Base-by-base conservation (phyloP, 2,888 invertebrate genomes). In the Caenorhabditis sinica region DNA sequence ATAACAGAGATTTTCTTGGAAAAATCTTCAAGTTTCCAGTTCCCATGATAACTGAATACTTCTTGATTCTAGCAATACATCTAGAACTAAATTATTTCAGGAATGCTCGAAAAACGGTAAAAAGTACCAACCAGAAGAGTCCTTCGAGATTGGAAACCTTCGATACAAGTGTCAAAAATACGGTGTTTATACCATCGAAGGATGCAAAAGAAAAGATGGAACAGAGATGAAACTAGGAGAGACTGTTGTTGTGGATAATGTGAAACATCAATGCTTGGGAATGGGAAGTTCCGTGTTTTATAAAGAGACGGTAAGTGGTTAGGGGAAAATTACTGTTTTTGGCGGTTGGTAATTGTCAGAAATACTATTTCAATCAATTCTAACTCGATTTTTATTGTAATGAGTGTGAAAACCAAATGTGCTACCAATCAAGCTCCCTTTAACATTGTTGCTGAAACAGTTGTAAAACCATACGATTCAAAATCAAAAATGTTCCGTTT, bases 121-220 rank as follows among this genome's bases (percentile, higher is more conserved):
- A 23, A 73, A 56, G 13, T 75, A 71, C 63, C n/a, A 74, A 36
- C 40, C 69, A 6, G 69, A 61, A 3, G 75, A 82, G 20, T 17
- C 17, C 0, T 73, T 82, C 40, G 82, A 75, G 30, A 30, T 82
- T 20, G 85, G 85, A 63, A 74, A 85, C 49, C 75, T 88, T 17
- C 45, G 88, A 45, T 88, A 88, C 63, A 81, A 86, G 43, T 88
- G 88, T 20, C 87, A 87, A 30, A 77, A 87, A 33, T 87, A 87
- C 30, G 88, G 88, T 40, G 88, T 88, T 17, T 87, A 88, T 53
- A 79, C 87, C 2, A 87, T 88, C 20, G 88, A 88, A 79, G 88
- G 88, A 20, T 88, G 88, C 69, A 75, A 61, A 23, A 83, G 80
- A 13, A 85, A 86, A 53, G 85, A 85, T 33, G 82, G 77, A 43